Base-by-base conservation (phyloP, 2,888 invertebrate genomes). In the Idaea biselata region DNA sequence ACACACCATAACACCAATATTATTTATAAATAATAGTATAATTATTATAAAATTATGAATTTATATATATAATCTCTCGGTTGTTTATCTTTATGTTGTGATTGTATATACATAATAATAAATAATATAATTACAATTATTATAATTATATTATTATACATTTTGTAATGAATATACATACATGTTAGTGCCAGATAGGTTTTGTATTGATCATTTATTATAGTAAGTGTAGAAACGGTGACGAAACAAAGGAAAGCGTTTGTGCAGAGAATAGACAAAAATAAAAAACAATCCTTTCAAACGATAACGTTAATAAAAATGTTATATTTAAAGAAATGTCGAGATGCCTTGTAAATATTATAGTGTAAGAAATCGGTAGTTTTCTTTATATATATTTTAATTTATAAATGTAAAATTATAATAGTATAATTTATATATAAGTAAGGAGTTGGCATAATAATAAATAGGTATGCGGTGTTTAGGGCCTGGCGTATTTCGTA, bases 81-180 rank as follows among this genome's bases (percentile, higher is more conserved):
- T 91, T 91, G 91, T 91, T 91, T 86, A 86, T 86, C 84, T 89
- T 91, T 91, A 90, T 81, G 91, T 91, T 91, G 91, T 91, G 91
- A 91, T 88, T 89, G 89, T 91, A 89, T 87, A 90, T 90, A 89
- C 81, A 88, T 87, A 82, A 84, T 86, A 86, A 82, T 83, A 85
- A 86, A 79, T 76, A n/a, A n/a, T n/a, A n/a, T n/a, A n/a, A n/a
- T n/a, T n/a, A 79, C 64, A 62, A 71, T 80, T 79, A 86, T 87
- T 11, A 44, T 44, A 8, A 17, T 25, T 25, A 25, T 25, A 25
- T 25, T 25, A 88, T 85, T 91, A 90, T 91, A 91, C 89, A 89
- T 91, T 91, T 91, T 91, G 85, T 91, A 91, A 89, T 86, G 82
- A 82, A 86, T 89, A 91, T 91, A 91, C 91, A 91, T 91, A 91